These are phyloP conservation scores for Theretra japonica DNA, from an alignment of 2,888 invertebrate species.

Conservation along the genomic window DNA sequence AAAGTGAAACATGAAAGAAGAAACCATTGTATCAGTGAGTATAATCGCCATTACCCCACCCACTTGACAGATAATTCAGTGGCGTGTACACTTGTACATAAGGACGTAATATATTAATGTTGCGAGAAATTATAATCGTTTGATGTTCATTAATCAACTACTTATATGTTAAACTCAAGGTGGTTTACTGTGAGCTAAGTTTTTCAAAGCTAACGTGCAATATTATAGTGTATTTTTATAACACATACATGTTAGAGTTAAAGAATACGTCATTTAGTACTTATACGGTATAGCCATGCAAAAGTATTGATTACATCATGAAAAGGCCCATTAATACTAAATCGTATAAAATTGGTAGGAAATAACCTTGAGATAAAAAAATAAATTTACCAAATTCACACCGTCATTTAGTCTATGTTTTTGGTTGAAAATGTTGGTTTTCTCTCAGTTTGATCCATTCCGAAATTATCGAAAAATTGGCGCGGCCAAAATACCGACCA, in stretches of 20 bases:
- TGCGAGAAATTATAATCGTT: constrained; percentile 13
- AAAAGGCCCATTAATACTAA: too few species aligned
- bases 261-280: too few species aligned
- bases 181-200: constrained; percentile 10
- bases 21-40: neutral
- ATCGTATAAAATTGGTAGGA: too few species aligned
- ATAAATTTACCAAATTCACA: too few species aligned
- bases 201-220: constrained; percentile 24
- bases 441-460: too few species aligned
- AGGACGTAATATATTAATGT: constrained; percentile 17
- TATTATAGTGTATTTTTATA: neutral
- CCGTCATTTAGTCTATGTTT: too few species aligned
- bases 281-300: too few species aligned
- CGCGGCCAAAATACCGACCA: too few species aligned
- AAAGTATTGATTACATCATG: too few species aligned
- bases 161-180: constrained; percentile 22
- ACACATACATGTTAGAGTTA: neutral
- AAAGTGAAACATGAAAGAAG: neutral
- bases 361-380: too few species aligned
- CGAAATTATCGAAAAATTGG: too few species aligned
- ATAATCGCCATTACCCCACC: neutral
- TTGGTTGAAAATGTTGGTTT: too few species aligned
- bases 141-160: constrained; percentile 22
- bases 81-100: neutral
- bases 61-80: neutral